These are phyloP conservation scores for Ceratina japonica DNA, from an alignment of 1,140 invertebrate genomes.

Conservation along the genomic window DNA sequence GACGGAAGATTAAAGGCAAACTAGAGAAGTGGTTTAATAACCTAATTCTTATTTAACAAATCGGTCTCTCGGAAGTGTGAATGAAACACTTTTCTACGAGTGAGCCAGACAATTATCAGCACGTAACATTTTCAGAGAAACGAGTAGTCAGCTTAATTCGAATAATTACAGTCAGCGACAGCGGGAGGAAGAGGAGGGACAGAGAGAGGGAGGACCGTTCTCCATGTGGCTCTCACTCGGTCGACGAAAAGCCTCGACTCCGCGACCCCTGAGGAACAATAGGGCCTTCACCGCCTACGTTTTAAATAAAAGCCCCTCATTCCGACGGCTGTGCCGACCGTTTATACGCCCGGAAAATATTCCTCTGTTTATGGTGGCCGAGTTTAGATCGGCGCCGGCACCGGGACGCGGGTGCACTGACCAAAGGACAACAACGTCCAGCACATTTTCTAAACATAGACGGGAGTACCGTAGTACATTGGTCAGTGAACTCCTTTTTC, in stretches of 20 bases:
- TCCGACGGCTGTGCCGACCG: not conserved
- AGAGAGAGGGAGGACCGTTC: not conserved
- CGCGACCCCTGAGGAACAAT: conserved; percentile 37
- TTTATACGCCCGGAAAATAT: conserved; percentile 53
- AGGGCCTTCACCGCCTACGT: conserved; percentile 15
- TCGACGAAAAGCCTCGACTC: conserved; percentile 24
- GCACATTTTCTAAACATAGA: conserved; percentile 63
- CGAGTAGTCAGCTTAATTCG: conserved; percentile 10
- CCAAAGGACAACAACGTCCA: conserved; percentile 63
- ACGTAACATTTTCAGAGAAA: conserved; percentile 1
- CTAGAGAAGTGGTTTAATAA: not conserved
- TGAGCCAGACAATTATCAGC: conserved; percentile 6
- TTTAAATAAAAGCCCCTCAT: conserved; percentile 32
- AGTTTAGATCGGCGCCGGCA: conserved; percentile 58
- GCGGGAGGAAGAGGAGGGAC: no score
- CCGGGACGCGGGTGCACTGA: conserved; percentile 52
- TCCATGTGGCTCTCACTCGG: not conserved
- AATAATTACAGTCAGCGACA: conserved; percentile 24
- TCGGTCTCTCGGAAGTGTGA: not conserved
- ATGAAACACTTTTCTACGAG: not conserved
- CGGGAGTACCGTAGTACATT: conserved; percentile 15
- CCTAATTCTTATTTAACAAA: not conserved
- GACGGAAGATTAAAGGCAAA: no score
- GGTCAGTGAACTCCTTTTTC: conserved; percentile 49
- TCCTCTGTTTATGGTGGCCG: conserved; percentile 52